These are phyloP conservation scores for Cylloceria caligata DNA, from an alignment of 2,888 invertebrate species.

Conservation along the genomic window DNA sequence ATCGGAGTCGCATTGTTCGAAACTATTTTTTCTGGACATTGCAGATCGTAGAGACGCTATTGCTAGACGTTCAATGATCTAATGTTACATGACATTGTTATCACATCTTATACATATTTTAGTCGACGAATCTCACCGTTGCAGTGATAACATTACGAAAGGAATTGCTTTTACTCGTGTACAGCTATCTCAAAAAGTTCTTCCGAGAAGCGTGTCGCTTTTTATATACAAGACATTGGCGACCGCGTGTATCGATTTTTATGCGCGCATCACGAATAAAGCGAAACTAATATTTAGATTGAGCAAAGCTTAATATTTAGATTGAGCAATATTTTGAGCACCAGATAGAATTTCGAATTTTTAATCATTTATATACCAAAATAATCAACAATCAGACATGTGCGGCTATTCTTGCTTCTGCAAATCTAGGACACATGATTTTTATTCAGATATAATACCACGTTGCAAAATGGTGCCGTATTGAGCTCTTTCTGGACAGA, in stretches of 20 bases:
- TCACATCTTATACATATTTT: conserved; percentile 58
- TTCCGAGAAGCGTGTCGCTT: not conserved
- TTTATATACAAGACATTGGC: conserved; percentile 16
- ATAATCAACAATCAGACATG: not conserved
- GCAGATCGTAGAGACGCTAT: not conserved
- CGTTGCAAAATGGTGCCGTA: conserved; percentile 35
- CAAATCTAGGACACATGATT: conserved; percentile 9
- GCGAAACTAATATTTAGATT: conserved; percentile 52
- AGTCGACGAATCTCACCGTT: conserved; percentile 15
- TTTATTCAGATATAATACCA: conserved; percentile 31
- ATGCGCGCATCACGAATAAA: conserved; percentile 30
- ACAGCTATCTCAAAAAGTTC: conserved; percentile 19
- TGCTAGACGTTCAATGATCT: not conserved
- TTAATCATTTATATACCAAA: conserved; percentile 4
- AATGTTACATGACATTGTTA: conserved; percentile 42
- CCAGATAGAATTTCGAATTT: conserved; percentile 34
- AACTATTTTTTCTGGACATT: conserved; percentile 13
- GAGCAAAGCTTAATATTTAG: conserved; percentile 57
- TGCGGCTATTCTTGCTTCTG: not conserved
- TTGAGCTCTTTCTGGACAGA: no score
- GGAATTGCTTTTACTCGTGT: conserved; percentile 8
- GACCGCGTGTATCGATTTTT: not conserved
- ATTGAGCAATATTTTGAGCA: conserved; percentile 73
- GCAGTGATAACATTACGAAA: not conserved
- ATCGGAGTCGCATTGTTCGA: conserved; percentile 52